These are phyloP conservation scores for Macaria notata DNA, from an alignment of 2,888 invertebrate genomes.

Conservation along the genomic window DNA sequence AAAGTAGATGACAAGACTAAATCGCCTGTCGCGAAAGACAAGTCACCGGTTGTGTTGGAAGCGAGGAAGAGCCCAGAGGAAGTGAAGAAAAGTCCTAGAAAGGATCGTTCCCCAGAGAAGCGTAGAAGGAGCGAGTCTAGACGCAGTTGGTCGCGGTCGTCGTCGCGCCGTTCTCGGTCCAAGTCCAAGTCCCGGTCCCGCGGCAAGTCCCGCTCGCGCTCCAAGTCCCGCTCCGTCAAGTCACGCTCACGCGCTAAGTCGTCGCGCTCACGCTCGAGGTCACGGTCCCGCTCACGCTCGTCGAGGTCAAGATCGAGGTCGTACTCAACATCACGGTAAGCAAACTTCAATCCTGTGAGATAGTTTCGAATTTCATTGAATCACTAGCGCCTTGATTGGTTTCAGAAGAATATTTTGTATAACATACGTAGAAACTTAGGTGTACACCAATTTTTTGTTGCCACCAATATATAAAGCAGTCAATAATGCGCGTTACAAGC, in stretches of 20 bases:
- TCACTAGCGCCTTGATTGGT: too few species aligned
- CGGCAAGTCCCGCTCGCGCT: constrained; percentile 42
- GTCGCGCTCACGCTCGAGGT: constrained; percentile 41
- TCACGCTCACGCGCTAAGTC: constrained; percentile 35
- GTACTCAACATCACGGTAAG: constrained; percentile 76
- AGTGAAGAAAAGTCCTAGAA: constrained; percentile 43
- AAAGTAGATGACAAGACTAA: constrained; percentile 24
- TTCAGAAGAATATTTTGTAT: too few species aligned
- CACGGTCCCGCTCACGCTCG: constrained; percentile 48
- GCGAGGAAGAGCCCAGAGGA: constrained; percentile 23
- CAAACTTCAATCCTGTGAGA: background rate
- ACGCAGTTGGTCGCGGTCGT: constrained; percentile 60
- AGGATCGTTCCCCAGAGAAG: constrained; percentile 49
- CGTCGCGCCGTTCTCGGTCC: constrained; percentile 57
- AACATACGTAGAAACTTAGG: too few species aligned
- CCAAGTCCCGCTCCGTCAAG: constrained; percentile 43
- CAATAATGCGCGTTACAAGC: too few species aligned
- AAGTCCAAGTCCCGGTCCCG: constrained; percentile 52
- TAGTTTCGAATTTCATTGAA: too few species aligned
- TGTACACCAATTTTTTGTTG: too few species aligned
- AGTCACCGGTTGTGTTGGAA: constrained; percentile 32
- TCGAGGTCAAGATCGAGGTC: constrained; percentile 69
- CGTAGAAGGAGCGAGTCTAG: constrained; percentile 44
- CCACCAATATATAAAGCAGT: too few species aligned
- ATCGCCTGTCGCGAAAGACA: constrained; percentile 36